Percentiles rank a stretch among this genome's conserved stretches.
Evolutionary conservation across 2,113 vertebrate species (phyloP).

Genomic region (Ictalurus furcatus): DNA sequence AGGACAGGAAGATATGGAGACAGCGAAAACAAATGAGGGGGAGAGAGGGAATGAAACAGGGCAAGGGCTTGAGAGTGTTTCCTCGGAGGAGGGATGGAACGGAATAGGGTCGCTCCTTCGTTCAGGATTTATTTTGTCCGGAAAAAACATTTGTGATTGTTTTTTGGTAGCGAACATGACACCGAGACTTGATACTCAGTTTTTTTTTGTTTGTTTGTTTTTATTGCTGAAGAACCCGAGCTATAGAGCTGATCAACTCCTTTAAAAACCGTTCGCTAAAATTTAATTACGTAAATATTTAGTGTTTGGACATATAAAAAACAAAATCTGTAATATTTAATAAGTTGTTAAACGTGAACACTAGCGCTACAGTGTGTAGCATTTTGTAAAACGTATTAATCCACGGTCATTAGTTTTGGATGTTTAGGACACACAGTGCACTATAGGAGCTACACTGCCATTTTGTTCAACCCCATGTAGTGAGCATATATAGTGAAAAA

Average conservation of each 20-base stretch:
- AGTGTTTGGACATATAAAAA: neutral
- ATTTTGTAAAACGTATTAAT: no score
- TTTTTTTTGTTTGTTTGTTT: neutral
- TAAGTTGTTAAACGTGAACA: no score
- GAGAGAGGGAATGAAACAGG: neutral
- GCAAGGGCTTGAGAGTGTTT: conserved; percentile 3
- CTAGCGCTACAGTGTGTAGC: no score
- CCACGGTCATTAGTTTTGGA: no score
- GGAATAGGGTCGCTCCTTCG: neutral
- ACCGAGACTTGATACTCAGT: neutral
- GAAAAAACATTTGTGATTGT: neutral
- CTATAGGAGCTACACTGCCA: no score
- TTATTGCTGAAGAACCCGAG: neutral
- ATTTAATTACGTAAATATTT: neutral
- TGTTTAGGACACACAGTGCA: no score
- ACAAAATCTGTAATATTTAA: no score
- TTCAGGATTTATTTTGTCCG: neutral
- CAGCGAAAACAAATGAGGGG: neutral
- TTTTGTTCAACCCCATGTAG: neutral
- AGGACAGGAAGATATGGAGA: conserved; percentile 22
- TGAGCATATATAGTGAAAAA: conserved; percentile 15
- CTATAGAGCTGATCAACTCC: neutral
- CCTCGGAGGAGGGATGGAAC: neutral
- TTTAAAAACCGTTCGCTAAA: neutral
- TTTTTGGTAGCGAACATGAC: neutral